phyloP scores from a whole-genome alignment of 2,797 vertebrate species.

The Poliocrania exsul region DNA sequence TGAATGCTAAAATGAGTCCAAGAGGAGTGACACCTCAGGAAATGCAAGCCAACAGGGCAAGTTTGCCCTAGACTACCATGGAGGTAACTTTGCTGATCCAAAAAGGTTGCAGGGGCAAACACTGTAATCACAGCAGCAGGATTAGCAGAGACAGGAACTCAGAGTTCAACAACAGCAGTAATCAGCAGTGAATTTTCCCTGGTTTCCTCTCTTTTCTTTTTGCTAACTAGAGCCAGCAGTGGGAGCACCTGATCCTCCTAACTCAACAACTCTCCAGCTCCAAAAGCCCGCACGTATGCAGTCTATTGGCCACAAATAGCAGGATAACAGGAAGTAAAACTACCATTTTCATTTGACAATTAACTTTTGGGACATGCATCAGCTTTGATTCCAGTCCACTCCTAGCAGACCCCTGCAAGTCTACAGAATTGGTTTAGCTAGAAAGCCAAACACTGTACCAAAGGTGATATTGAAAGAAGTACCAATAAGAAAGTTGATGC shows the following conservation, averaged over 20 bases:
- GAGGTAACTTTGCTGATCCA: neutral
- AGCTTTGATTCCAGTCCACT: neutral
- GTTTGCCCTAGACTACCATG: neutral
- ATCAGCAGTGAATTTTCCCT: neutral
- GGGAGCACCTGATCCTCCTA: slow-evolving; percentile 41
- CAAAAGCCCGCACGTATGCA: neutral
- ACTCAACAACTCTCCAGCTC: neutral
- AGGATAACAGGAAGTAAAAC: neutral
- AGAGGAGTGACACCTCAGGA: neutral
- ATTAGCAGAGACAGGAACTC: neutral
- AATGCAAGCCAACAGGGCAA: neutral
- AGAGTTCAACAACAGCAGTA: neutral
- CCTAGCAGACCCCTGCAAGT: neutral
- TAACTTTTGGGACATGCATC: neutral
- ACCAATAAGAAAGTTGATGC: neutral
- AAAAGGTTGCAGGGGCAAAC: neutral
- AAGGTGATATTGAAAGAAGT: neutral
- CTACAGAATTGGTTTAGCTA: neutral
- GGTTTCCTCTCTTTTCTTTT: neutral
- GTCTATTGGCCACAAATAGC: neutral
- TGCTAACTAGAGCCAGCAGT: slow-evolving; percentile 41
- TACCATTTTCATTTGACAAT: neutral
- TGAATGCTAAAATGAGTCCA: neutral
- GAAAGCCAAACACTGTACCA: neutral
- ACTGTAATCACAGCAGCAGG: neutral